Evolutionary conservation across 2,797 vertebrate genomes (phyloP).

Genomic region (Enteromius treurensis): DNA sequence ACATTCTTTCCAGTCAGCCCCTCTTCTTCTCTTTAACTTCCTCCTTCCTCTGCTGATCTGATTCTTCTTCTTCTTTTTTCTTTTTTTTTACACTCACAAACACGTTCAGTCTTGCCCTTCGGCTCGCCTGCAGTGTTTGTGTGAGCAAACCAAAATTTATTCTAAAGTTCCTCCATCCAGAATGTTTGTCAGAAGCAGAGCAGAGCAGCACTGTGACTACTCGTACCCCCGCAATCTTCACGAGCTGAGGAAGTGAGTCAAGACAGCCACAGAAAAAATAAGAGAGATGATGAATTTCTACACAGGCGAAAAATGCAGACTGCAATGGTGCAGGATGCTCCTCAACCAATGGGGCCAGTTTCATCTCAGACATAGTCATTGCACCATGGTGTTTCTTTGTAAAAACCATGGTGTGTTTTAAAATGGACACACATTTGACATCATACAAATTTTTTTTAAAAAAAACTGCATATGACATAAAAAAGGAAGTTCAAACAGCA

Average conservation of each 20-base stretch:
- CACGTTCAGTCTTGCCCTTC: conserved; percentile 64
- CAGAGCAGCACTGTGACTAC: neutral
- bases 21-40: conserved; percentile 69
- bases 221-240: neutral
- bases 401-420: neutral
- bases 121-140: conserved; percentile 63
- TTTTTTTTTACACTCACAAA: conserved; percentile 61
- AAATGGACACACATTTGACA: neutral
- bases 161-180: neutral
- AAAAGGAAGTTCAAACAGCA: conserved; percentile 54
- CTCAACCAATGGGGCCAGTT: neutral
- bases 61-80: conserved; percentile 60
- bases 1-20: conserved; percentile 51
- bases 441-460: no score
- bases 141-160: conserved; percentile 21
- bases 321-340: conserved; percentile 5
- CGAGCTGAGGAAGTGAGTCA: conserved; percentile 30
- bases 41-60: conserved; percentile 75
- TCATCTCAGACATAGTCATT: neutral
- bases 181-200: neutral
- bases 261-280: conserved; percentile 34
- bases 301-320: neutral
- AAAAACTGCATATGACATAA: conserved; percentile 37
- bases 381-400: neutral
- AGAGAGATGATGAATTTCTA: neutral